These are phyloP conservation scores for Onthophagus sagittarius DNA, from an alignment of 2,888 invertebrate genomes.

Conservation along the genomic window DNA sequence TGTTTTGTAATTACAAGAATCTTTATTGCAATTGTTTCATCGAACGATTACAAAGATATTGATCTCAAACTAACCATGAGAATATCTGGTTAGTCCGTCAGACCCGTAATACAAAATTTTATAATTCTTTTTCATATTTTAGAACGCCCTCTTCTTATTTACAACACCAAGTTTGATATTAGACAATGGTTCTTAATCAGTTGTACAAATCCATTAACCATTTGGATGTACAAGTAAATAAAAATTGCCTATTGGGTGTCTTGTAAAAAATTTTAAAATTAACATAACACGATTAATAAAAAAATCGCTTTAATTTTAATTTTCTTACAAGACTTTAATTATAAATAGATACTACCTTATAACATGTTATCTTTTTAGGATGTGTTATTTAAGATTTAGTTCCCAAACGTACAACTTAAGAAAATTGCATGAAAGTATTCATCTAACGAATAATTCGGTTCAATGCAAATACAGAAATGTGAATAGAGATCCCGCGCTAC, in stretches of 20 bases:
- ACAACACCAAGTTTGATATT: conserved; percentile 88
- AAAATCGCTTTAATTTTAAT: too few species aligned
- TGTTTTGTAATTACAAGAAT: too few species aligned
- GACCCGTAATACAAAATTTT: too few species aligned
- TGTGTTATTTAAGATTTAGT: conserved; percentile 83
- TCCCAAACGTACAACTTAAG: conserved; percentile 75
- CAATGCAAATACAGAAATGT: conserved; percentile 68
- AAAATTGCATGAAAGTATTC: conserved; percentile 79
- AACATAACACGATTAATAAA: background rate
- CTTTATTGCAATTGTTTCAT: too few species aligned
- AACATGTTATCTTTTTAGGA: conserved; percentile 46
- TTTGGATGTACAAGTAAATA: conserved; percentile 79
- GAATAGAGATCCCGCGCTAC: conserved; percentile 60
- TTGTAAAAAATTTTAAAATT: background rate
- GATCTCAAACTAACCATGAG: too few species aligned
- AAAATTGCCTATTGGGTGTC: conserved; percentile 24
- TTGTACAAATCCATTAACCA: conserved; percentile 69
- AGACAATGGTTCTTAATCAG: conserved; percentile 86
- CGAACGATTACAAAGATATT: too few species aligned
- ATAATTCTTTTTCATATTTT: conserved; percentile 10
- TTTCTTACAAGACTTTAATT: too few species aligned
- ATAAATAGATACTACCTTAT: too few species aligned
- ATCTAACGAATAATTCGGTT: conserved; percentile 83
- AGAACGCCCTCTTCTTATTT: conserved; percentile 70
- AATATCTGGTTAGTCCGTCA: too few species aligned